Conservation (phyloP, 2,113 vertebrate species). For the Tringa solitaria region DNA sequence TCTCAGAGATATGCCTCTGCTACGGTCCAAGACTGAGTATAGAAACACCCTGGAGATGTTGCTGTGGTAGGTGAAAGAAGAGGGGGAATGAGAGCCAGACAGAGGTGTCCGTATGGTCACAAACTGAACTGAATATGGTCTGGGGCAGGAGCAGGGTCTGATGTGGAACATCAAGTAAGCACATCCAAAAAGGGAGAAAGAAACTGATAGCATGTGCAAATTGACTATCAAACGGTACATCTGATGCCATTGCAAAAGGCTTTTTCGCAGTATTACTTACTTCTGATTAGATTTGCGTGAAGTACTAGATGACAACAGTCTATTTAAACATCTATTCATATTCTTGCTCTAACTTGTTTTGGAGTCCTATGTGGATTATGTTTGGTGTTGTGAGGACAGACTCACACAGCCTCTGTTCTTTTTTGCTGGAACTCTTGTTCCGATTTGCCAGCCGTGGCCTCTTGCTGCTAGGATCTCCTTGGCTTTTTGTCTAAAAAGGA, state of each 20-base stretch:
- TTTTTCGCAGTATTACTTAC: conserved; percentile 18
- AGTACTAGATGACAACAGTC: conserved; percentile 5
- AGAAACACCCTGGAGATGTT: not conserved
- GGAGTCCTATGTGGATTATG: not conserved
- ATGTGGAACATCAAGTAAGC: not conserved
- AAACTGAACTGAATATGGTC: not conserved
- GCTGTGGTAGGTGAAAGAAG: not conserved
- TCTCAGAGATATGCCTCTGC: not conserved
- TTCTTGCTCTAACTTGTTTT: not conserved
- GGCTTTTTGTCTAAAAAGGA: not conserved
- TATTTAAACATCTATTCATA: conserved; percentile 33
- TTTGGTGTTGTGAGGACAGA: not conserved
- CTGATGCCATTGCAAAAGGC: not conserved
- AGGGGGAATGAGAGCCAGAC: not conserved
- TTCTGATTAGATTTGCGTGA: conserved; percentile 42
- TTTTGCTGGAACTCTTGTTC: not conserved
- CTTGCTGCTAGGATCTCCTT: not conserved
- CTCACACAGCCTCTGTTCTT: not conserved
- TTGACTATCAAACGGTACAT: not conserved
- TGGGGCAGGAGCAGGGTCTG: not conserved
- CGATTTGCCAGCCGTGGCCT: not conserved
- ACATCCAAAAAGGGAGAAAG: not conserved
- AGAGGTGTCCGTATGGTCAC: not conserved
- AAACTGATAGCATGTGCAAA: not conserved
- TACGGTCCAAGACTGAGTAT: not conserved